A percentile compares a stretch with the other conserved stretches of the same genome.
Conservation (phyloP, 1,140 invertebrate species). For the Plodia interpunctella region DNA sequence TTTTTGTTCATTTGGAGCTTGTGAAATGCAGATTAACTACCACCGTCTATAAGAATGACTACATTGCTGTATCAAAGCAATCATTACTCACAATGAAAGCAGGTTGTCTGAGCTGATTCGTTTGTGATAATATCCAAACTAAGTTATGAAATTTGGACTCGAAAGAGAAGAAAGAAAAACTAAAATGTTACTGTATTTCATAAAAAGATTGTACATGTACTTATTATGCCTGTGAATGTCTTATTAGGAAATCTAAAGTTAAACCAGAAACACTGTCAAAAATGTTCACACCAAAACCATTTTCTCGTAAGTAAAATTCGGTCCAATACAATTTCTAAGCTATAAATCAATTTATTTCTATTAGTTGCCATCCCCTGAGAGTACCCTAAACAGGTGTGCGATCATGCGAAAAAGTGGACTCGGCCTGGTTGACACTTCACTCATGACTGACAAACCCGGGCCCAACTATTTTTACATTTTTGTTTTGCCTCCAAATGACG, state of each 20-base stretch:
- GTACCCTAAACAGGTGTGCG: constrained; percentile 44
- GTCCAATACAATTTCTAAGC: constrained; percentile 19
- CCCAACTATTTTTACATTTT: constrained; percentile 28
- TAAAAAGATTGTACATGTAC: too few relatives aligned
- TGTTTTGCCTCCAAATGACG: constrained; percentile 1
- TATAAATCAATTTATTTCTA: constrained; percentile 36
- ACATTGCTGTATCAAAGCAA: not conserved
- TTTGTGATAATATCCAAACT: too few relatives aligned
- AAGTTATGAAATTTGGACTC: too few relatives aligned
- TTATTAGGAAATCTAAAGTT: too few relatives aligned
- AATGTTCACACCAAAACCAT: constrained; percentile 11
- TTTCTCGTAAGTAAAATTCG: constrained; percentile 9
- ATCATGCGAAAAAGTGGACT: constrained; percentile 59
- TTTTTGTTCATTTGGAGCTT: constrained; percentile 26
- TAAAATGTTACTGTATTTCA: too few relatives aligned
- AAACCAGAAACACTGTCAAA: not conserved
- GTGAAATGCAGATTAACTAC: constrained; percentile 31
- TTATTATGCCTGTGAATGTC: too few relatives aligned
- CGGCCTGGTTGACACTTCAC: constrained; percentile 40
- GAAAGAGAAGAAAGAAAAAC: too few relatives aligned
- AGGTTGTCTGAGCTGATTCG: too few relatives aligned
- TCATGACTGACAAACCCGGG: constrained; percentile 57
- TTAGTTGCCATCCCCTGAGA: constrained; percentile 36
- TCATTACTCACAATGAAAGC: not conserved
- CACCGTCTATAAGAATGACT: not conserved